These are phyloP conservation scores for Lepisosteus osseus DNA, from an alignment of 2,113 vertebrate genomes.

Conservation along the genomic window DNA sequence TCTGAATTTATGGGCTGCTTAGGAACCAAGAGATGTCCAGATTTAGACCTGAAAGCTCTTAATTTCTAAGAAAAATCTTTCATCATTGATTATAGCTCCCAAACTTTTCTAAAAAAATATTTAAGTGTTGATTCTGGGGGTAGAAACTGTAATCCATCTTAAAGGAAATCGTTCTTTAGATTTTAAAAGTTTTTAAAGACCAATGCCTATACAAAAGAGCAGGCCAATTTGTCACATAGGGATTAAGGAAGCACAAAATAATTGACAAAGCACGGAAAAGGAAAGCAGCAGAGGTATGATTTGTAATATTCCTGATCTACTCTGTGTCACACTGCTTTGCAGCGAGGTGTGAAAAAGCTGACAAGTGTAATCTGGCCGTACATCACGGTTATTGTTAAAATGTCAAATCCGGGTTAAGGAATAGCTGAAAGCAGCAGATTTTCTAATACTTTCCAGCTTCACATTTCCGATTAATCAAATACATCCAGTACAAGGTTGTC, in stretches of 20 bases:
- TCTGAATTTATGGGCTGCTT: background rate
- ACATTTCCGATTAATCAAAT: constrained; percentile 15
- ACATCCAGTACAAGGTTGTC: background rate
- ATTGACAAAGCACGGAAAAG: constrained; percentile 26
- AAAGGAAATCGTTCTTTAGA: background rate
- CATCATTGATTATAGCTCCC: background rate
- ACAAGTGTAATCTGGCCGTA: constrained; percentile 42
- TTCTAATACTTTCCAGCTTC: constrained; percentile 20
- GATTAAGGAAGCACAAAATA: constrained; percentile 31
- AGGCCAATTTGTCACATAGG: background rate
- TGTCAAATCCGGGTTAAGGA: background rate
- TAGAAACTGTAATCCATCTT: background rate
- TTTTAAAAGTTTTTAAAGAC: background rate
- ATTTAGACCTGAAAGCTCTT: constrained; percentile 5
- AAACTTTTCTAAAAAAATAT: background rate
- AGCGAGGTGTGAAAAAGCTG: constrained; percentile 25
- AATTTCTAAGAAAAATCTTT: constrained; percentile 6
- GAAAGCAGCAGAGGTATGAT: constrained; percentile 18
- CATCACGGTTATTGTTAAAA: constrained; percentile 27
- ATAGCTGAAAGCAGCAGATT: constrained; percentile 3
- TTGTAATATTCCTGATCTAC: constrained; percentile 27
- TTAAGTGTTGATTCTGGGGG: background rate
- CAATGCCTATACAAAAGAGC: background rate
- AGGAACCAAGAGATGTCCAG: background rate
- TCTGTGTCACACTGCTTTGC: constrained; percentile 26